These are phyloP conservation scores for Lomographa bimaculata DNA, from an alignment of 2,888 invertebrate genomes.

Conservation along the genomic window DNA sequence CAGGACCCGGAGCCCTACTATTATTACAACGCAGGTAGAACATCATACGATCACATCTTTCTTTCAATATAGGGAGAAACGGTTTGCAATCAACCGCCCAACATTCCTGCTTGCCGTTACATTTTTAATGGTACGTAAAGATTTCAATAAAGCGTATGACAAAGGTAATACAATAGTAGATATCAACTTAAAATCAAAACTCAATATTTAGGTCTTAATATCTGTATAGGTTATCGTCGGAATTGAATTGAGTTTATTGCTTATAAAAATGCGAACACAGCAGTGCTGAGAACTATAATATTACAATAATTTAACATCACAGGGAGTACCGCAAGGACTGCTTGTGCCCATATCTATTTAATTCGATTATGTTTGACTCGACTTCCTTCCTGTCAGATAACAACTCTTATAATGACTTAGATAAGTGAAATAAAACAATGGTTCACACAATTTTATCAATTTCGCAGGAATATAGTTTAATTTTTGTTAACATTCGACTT, in stretches of 20 bases:
- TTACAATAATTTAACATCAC: no score
- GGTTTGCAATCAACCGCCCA: conserved; percentile 32
- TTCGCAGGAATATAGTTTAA: not conserved
- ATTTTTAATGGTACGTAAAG: no score
- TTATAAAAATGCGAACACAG: conserved; percentile 30
- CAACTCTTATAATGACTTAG: conserved; percentile 13
- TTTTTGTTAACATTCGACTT: no score
- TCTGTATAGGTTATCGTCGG: conserved; percentile 57
- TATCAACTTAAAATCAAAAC: conserved; percentile 36
- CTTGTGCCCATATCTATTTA: conserved; percentile 25
- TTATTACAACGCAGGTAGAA: conserved; percentile 69
- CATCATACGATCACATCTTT: conserved; percentile 49
- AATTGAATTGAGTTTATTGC: conserved; percentile 45
- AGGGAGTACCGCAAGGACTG: conserved; percentile 39
- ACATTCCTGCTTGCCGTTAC: no score
- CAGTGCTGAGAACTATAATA: no score
- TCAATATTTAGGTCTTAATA: conserved; percentile 46
- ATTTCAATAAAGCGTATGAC: no score
- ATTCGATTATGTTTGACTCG: no score
- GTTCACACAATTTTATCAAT: conserved; percentile 1
- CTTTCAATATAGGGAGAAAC: conserved; percentile 37
- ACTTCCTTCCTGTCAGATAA: conserved; percentile 19
- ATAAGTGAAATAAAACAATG: conserved; percentile 20
- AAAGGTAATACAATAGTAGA: no score
- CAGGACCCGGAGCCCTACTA: conserved; percentile 41